Evolutionary conservation across 1,140 invertebrate genomes (phyloP).

Genomic region (Araneus ventricosus): DNA sequence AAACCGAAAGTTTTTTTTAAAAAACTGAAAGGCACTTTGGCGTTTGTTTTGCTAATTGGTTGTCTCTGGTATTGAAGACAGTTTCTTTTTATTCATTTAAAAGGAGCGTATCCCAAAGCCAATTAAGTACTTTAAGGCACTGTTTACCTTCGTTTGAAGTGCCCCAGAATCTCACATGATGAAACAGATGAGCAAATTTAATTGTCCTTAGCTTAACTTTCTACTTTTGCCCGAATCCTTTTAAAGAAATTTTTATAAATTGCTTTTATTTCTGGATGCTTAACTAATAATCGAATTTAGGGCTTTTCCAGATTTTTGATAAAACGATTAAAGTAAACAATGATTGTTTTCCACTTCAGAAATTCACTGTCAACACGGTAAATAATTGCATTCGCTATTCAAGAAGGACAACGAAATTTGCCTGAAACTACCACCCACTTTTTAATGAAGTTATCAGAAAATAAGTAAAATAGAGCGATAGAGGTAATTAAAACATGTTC

Average conservation of each 20-base stretch:
- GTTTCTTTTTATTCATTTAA: conserved; percentile 15
- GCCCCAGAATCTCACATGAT: neutral
- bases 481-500: neutral
- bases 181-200: neutral
- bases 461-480: neutral
- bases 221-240: neutral
- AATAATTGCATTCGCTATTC: neutral
- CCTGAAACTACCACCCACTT: neutral
- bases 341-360: neutral
- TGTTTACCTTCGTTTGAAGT: conserved; percentile 31
- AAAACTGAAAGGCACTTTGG: neutral
- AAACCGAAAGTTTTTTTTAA: neutral
- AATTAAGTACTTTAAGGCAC: conserved; percentile 14
- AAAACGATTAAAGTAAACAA: neutral
- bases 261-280: conserved; percentile 7
- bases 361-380: neutral
- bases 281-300: conserved; percentile 16
- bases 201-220: conserved; percentile 29
- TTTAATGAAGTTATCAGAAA: conserved; percentile 6
- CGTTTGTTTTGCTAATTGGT: conserved; percentile 16
- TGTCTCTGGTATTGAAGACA: neutral
- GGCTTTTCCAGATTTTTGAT: neutral
- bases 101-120: neutral
- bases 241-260: neutral
- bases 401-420: neutral